phyloP scores from a whole-genome alignment of 2,888 invertebrate genomes.

The Caenorhabditis uteleia region DNA sequence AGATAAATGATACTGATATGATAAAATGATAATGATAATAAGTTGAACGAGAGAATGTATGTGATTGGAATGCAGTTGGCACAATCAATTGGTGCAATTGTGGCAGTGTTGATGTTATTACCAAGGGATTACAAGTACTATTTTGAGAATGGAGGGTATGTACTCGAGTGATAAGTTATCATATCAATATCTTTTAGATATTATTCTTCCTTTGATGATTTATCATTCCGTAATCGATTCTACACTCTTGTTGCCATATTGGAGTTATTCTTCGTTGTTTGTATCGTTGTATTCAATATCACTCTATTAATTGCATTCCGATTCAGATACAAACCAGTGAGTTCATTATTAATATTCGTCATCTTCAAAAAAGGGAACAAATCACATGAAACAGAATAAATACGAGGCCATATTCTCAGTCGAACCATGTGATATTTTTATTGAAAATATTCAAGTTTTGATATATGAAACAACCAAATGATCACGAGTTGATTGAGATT shows the following conservation, averaged over 20 bases:
- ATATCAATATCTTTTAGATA: constrained; percentile 1
- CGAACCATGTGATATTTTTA: too few species aligned
- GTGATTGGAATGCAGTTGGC: constrained; percentile 18
- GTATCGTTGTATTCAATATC: constrained; percentile 10
- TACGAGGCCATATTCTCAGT: too few species aligned
- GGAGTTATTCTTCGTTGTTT: constrained; percentile 17
- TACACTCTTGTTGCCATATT: constrained; percentile 14
- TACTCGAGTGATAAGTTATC: background rate
- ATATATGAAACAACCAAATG: too few species aligned
- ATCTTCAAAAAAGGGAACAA: too few species aligned
- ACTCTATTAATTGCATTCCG: background rate
- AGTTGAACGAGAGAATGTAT: constrained; percentile 11
- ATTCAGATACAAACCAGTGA: background rate
- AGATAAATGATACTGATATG: background rate
- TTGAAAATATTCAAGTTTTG: too few species aligned
- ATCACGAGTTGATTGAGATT: too few species aligned
- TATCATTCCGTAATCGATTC: constrained; percentile 19
- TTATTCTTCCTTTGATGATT: constrained; percentile 18
- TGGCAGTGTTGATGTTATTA: constrained; percentile 7
- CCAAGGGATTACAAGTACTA: constrained; percentile 20
- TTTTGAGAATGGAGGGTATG: constrained; percentile 22
- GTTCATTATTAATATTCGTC: too few species aligned
- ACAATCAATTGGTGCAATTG: constrained; percentile 16
- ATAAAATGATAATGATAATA: background rate
- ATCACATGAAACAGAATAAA: too few species aligned